A percentile compares a stretch with the other conserved stretches of the same genome.
Conservation (phyloP, 2,888 invertebrate genomes). For the Tinea trinotella region DNA sequence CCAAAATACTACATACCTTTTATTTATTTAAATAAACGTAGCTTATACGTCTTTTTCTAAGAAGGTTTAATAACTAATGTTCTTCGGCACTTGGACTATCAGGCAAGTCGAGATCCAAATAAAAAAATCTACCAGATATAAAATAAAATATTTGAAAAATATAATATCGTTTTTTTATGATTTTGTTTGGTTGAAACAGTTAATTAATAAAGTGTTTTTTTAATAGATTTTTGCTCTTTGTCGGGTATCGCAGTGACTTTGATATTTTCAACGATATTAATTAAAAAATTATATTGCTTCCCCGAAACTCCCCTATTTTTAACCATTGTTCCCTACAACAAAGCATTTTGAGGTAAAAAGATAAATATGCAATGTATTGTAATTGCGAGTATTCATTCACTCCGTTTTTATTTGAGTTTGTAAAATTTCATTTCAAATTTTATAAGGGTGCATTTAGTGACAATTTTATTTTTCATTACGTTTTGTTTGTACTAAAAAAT, state of each 20-base stretch:
- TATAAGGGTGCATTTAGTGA: conserved; percentile 7
- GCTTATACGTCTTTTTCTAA: too few relatives aligned
- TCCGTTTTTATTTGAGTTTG: conserved; percentile 55
- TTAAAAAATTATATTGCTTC: conserved; percentile 73
- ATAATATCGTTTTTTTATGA: too few relatives aligned
- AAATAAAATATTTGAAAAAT: too few relatives aligned
- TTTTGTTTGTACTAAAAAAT: too few relatives aligned
- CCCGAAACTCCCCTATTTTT: conserved; percentile 33
- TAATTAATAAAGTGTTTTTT: background rate
- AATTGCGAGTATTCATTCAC: conserved; percentile 65
- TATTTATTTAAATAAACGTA: too few relatives aligned
- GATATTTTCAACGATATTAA: conserved; percentile 69
- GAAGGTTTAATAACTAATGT: too few relatives aligned
- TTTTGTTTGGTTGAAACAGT: too few relatives aligned
- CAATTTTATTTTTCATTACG: background rate
- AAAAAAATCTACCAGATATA: too few relatives aligned
- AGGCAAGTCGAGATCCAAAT: too few relatives aligned
- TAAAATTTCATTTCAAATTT: conserved; percentile 3
- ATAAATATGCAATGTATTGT: conserved; percentile 30
- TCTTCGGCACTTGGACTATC: too few relatives aligned
- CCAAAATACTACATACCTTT: too few relatives aligned
- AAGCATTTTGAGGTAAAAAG: conserved; percentile 33
- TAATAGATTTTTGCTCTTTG: conserved; percentile 28
- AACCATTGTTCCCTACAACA: conserved; percentile 53
- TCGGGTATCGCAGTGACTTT: conserved; percentile 56